Evolutionary conservation across 2,797 vertebrate species (phyloP), one percentile per base, ranked within the genome.

Genomic region (Fistularia tabacaria): DNA sequence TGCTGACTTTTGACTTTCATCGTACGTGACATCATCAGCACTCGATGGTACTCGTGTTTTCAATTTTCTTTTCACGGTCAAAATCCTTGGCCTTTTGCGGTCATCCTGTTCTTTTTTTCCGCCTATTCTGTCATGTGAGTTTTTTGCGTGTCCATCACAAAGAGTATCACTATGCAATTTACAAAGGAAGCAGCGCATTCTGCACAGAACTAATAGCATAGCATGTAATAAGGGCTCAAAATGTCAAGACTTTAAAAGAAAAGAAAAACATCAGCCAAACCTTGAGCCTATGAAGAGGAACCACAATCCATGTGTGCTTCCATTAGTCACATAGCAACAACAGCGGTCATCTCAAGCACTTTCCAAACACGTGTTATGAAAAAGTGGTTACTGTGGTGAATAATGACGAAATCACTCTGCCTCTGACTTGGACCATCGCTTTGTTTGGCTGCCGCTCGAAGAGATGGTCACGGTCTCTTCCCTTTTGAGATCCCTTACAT

Each of bases 281-380:
- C 80, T 82, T 58, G 50, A 58, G 73, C 52, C 45, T 36, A 52
- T 39, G 61, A 65, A 83, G 65, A 53, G 65, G 72, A 74, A 80
- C 62, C 73, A 66, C 57, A 71, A 74, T 75, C 78, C 45, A 80
- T 69, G 69, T 7, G 1, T 45, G 38, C 73, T 77, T 82, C 80
- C 82, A 80, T 84, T 82, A 78, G 80, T 84, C 70, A 84, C 81
- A 76, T 72, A 76, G 81, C 79, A 85, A 82, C 82, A 73, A 68
- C 59, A 62, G 67, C 46, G 13, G 54, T 57, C 49, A 56, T 63
- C 9, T 5, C 8, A 53, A 38, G 36, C 14, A 12, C 46, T 68
- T 67, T 37, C 45, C 54, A 6, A 71, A 68, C 39, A 40, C 8
- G 2, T 10, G 39, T 25, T 25, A 25, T 25, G n/a, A 25, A 25